phyloP scores from a whole-genome alignment of 2,113 vertebrate species.

The Dasyurus viverrinus region DNA sequence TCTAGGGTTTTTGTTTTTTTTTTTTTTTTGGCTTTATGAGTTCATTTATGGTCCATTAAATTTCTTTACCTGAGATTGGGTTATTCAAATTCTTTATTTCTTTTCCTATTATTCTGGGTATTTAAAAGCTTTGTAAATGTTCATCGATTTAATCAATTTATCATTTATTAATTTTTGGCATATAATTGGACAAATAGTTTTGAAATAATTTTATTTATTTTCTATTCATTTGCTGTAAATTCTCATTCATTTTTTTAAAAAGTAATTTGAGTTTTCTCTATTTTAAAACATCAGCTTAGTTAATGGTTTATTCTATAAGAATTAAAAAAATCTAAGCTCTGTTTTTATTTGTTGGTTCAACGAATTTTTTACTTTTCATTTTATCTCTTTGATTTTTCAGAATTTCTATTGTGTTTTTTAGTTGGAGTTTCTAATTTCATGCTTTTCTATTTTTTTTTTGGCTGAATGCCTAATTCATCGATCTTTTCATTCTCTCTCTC shows the following conservation, averaged over 20 bases:
- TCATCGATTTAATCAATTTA: background rate
- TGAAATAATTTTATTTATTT: too few species aligned
- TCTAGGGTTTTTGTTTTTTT: background rate
- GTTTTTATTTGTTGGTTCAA: background rate
- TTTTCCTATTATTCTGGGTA: background rate
- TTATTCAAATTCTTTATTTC: background rate
- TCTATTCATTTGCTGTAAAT: background rate
- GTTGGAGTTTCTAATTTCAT: too few species aligned
- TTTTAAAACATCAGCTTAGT: background rate
- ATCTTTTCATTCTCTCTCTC: background rate
- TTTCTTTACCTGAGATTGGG: background rate
- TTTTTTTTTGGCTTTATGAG: background rate
- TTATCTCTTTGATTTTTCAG: background rate
- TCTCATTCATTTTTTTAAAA: background rate
- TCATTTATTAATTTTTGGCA: background rate
- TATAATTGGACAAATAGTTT: background rate
- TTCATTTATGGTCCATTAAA: background rate
- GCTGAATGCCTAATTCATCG: too few species aligned
- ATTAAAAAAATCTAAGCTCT: background rate
- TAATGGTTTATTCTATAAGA: background rate
- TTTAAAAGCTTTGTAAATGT: background rate
- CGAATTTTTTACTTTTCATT: background rate
- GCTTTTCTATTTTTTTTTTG: too few species aligned
- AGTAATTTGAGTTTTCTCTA: background rate
- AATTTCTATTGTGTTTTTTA: background rate